A percentile compares a stretch with the other conserved stretches of the same genome.
phyloP scores from a whole-genome alignment of 2,113 vertebrate genomes.

The Rhea americana region DNA sequence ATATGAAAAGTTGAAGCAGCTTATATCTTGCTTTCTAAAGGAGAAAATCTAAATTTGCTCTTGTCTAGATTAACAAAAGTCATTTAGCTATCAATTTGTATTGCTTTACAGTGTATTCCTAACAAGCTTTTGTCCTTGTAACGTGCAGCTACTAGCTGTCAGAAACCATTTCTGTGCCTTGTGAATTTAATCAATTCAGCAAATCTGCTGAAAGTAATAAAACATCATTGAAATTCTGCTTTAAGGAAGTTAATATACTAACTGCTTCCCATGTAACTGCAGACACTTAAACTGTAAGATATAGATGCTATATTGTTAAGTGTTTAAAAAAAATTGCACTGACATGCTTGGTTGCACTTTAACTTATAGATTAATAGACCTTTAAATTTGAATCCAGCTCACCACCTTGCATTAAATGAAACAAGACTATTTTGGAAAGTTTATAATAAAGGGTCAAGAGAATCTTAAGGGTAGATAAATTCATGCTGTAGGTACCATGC shows the following conservation, averaged over 20 bases:
- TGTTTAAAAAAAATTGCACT: background rate
- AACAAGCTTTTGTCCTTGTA: conserved; percentile 41
- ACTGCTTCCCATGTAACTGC: background rate
- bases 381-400: conserved; percentile 23
- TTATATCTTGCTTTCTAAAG: conserved; percentile 2
- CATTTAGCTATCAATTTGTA: background rate
- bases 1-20: background rate
- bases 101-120: conserved; percentile 1
- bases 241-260: conserved; percentile 12
- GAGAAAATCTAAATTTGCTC: background rate
- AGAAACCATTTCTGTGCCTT: conserved; percentile 20
- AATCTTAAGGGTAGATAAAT: background rate
- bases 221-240: conserved; percentile 35
- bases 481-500: background rate
- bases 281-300: conserved; percentile 2
- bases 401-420: conserved; percentile 14
- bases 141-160: background rate
- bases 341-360: conserved; percentile 17
- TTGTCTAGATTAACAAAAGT: conserved; percentile 13
- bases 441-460: background rate
- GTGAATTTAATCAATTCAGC: conserved; percentile 33
- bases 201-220: conserved; percentile 41
- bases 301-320: background rate
- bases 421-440: background rate
- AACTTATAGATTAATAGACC: conserved; percentile 14